Percentiles rank a stretch among this genome's conserved stretches.
phyloP scores from a whole-genome alignment of 2,888 invertebrate species.

The Ophion ventricosus region DNA sequence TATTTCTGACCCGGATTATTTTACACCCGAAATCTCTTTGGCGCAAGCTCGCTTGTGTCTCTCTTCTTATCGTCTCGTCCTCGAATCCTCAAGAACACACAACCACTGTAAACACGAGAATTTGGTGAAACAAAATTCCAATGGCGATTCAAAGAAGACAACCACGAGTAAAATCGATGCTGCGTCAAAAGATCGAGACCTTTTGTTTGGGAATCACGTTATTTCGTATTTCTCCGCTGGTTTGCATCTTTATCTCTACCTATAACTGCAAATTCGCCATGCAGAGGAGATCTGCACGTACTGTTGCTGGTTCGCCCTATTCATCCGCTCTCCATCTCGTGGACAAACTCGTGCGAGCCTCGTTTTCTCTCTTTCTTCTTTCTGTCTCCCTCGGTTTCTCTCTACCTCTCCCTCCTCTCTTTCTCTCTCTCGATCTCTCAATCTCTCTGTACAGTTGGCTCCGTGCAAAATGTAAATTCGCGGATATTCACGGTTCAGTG shows the following conservation, averaged over 20 bases:
- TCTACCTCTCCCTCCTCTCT: constrained; percentile 36
- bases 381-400: constrained; percentile 4
- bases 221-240: constrained; percentile 35
- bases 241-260: constrained; percentile 18
- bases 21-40: not conserved
- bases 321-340: constrained; percentile 49
- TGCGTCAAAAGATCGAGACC: constrained; percentile 11
- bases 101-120: not conserved
- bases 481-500: constrained; percentile 69
- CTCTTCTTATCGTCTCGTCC: not conserved
- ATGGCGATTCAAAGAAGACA: not conserved
- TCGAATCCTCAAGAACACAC: not conserved
- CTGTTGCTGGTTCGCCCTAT: constrained; percentile 46
- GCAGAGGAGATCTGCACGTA: constrained; percentile 46
- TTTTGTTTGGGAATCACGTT: constrained; percentile 20
- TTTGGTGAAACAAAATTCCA: not conserved
- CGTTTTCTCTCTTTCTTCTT: constrained; percentile 28
- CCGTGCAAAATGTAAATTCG: constrained; percentile 68
- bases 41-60: no score
- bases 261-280: constrained; percentile 37
- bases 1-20: constrained; percentile 4
- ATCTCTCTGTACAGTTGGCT: constrained; percentile 50
- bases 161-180: constrained; percentile 8
- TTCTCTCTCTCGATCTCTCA: constrained; percentile 28
- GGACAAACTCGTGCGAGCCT: constrained; percentile 43